Conservation (phyloP, 2,113 vertebrate genomes). For the Clarias macrocephalus region DNA sequence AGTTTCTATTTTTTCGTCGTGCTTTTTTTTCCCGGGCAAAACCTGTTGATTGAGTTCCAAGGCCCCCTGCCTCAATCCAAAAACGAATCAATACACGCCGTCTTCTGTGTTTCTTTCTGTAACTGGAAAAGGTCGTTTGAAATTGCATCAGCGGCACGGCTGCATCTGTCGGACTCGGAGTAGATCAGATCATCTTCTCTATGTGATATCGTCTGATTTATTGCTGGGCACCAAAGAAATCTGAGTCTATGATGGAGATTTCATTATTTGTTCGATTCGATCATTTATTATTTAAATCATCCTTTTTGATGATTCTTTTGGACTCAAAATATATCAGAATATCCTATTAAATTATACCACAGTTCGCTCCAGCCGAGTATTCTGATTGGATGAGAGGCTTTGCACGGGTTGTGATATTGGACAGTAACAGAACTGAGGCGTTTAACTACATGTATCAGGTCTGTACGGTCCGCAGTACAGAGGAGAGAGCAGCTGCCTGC, state of each 20-base stretch:
- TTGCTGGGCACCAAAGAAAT: neutral
- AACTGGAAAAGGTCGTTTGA: neutral
- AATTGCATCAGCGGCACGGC: neutral
- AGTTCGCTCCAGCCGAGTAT: no score
- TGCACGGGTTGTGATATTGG: no score
- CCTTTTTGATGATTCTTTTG: neutral
- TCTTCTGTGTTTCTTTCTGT: neutral
- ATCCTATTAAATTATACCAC: neutral
- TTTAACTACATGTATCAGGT: no score
- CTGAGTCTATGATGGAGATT: neutral
- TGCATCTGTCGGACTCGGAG: neutral
- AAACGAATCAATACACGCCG: neutral
- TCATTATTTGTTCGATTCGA: neutral
- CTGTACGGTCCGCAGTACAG: no score
- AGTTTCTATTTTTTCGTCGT: constrained; percentile 15
- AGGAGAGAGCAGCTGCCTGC: no score
- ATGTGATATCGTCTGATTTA: neutral
- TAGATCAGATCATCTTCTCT: neutral
- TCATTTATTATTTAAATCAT: neutral
- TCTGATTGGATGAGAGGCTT: no score
- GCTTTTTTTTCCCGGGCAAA: neutral
- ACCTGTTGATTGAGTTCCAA: constrained; percentile 30
- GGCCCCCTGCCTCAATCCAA: neutral
- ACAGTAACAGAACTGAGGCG: no score
- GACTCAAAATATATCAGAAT: neutral